Evolutionary conservation across 2,113 vertebrate genomes (phyloP).

Genomic region (Elephas maximus): DNA sequence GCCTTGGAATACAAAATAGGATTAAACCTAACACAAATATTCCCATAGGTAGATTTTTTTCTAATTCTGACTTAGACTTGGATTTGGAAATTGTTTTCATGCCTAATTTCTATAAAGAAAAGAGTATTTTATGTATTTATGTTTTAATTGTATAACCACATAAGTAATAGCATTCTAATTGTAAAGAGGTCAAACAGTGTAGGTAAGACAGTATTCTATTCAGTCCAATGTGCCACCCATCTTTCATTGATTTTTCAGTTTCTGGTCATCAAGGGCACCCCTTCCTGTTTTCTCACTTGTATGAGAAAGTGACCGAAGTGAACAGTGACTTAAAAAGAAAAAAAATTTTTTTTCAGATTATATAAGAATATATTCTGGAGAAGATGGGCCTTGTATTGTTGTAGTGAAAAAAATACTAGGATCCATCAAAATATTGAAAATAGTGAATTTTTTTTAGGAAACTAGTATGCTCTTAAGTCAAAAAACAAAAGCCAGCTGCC

Average conservation of each 20-base stretch:
- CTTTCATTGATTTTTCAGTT: slow-evolving; percentile 15
- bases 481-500: slow-evolving; percentile 48
- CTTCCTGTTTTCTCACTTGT: background rate
- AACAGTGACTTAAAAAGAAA: background rate
- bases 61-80: background rate
- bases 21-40: slow-evolving; percentile 18
- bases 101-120: slow-evolving; percentile 3
- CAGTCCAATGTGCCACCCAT: background rate
- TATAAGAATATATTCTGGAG: background rate
- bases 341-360: background rate
- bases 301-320: background rate
- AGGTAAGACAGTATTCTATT: slow-evolving; percentile 18
- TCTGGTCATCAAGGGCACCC: background rate
- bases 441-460: slow-evolving; percentile 5
- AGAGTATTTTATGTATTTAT: background rate
- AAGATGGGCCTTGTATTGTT: background rate
- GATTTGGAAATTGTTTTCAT: slow-evolving; percentile 31
- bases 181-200: background rate
- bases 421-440: slow-evolving; percentile 16
- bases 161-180: background rate
- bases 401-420: background rate
- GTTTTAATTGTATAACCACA: too few species aligned
- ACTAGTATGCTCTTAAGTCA: background rate
- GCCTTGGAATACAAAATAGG: background rate
- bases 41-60: slow-evolving; percentile 10